These are phyloP conservation scores for Epinephelus fuscoguttatus DNA, from an alignment of 2,113 vertebrate genomes.

Conservation along the genomic window DNA sequence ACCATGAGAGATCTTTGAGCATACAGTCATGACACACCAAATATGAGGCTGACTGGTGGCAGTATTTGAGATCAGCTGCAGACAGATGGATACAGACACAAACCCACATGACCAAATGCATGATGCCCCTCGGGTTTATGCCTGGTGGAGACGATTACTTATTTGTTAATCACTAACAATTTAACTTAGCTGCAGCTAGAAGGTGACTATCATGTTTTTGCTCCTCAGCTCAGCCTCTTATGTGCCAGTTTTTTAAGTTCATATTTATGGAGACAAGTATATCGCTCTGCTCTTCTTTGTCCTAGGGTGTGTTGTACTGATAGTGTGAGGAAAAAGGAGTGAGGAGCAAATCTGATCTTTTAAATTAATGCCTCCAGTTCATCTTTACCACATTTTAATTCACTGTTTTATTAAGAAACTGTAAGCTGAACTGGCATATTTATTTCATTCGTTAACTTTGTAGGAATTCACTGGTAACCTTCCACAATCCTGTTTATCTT, in stretches of 20 bases:
- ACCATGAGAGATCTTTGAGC: no score
- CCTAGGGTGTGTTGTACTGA: background rate
- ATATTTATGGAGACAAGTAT: background rate
- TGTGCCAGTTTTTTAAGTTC: background rate
- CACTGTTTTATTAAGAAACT: background rate
- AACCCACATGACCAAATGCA: no score
- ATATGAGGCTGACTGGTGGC: no score
- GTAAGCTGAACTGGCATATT: background rate
- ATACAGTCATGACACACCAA: no score
- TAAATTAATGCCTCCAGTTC: background rate
- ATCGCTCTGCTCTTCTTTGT: background rate
- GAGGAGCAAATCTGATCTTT: background rate
- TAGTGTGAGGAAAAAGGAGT: background rate
- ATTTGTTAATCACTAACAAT: background rate
- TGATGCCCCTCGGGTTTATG: no score
- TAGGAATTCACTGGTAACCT: constrained; percentile 16
- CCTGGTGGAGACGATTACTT: no score
- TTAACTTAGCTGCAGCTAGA: background rate
- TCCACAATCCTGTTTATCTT: constrained; percentile 51
- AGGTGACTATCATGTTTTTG: background rate
- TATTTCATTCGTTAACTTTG: background rate
- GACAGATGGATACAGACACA: no score
- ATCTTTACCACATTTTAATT: background rate
- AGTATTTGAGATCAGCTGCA: no score
- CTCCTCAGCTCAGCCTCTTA: background rate